Evolutionary conservation across 2,888 invertebrate species (phyloP).

Genomic region (Melinopterus prodromus): DNA sequence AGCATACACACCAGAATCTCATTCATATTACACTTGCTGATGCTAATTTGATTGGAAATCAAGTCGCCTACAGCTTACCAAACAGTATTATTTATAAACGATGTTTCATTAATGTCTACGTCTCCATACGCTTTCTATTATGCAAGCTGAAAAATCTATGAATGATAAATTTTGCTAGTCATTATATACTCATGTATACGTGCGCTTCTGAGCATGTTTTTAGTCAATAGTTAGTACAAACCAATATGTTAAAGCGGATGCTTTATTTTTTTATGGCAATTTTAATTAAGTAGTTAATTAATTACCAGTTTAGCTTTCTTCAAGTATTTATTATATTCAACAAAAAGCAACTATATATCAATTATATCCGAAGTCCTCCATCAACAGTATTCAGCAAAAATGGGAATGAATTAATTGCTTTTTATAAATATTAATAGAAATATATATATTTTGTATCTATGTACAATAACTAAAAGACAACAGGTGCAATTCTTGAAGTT

Average conservation of each 20-base stretch:
- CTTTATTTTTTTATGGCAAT: not conserved
- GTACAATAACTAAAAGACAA: not conserved
- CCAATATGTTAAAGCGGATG: not conserved
- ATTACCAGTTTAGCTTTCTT: not conserved
- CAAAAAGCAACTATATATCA: not conserved
- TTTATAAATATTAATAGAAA: not conserved
- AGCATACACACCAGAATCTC: not conserved
- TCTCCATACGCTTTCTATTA: constrained; percentile 19
- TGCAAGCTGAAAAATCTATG: constrained; percentile 6
- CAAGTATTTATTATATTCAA: not conserved
- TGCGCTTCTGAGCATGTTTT: constrained; percentile 15
- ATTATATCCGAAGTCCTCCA: not conserved
- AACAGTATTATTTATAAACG: constrained; percentile 17
- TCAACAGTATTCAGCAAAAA: not conserved
- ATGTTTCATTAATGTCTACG: not conserved
- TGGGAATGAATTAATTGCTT: constrained; percentile 4
- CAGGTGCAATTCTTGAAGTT: not conserved
- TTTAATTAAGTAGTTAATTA: not conserved
- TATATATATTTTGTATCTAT: not conserved
- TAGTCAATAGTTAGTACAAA: not conserved
- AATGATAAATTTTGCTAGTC: constrained; percentile 14
- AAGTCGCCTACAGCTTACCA: constrained; percentile 5
- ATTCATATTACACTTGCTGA: not conserved
- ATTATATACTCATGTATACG: constrained; percentile 17
- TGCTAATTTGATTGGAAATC: constrained; percentile 17